A percentile compares a stretch with the other conserved stretches of the same genome.
Conservation (phyloP, 2,113 vertebrate species). For the Nesogale talazaci region DNA sequence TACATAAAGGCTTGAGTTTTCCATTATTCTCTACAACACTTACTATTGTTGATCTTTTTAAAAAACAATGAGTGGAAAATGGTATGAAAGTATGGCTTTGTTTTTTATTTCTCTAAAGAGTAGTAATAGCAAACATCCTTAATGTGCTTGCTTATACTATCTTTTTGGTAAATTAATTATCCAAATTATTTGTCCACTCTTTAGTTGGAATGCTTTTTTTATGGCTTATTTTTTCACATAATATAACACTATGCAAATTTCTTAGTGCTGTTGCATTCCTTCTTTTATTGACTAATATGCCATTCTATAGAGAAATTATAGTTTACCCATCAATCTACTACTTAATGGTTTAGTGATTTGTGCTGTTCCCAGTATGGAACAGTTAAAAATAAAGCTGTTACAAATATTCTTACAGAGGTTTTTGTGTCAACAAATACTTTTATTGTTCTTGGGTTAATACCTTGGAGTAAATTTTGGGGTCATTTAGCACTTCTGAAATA, state of each 20-base stretch:
- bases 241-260: neutral
- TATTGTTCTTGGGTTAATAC: constrained; percentile 6
- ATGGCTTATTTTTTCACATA: neutral
- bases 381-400: neutral
- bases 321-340: neutral
- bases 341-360: neutral
- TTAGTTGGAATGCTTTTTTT: neutral
- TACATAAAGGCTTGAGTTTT: neutral
- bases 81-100: neutral
- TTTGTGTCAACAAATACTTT: neutral
- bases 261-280: neutral
- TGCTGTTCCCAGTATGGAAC: neutral
- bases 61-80: neutral
- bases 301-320: neutral
- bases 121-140: neutral
- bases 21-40: neutral
- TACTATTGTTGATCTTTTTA: too few species aligned
- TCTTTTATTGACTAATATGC: neutral
- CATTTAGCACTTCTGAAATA: neutral
- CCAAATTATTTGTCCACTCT: neutral
- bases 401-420: neutral
- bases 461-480: too few species aligned
- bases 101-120: neutral
- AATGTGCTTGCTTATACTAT: neutral
- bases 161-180: neutral